Percentiles rank a stretch among this genome's conserved stretches.
Conservation (phyloP, 30 jellyfish, hydroid and myxozoan species). For the Hydractinia echinata region DNA sequence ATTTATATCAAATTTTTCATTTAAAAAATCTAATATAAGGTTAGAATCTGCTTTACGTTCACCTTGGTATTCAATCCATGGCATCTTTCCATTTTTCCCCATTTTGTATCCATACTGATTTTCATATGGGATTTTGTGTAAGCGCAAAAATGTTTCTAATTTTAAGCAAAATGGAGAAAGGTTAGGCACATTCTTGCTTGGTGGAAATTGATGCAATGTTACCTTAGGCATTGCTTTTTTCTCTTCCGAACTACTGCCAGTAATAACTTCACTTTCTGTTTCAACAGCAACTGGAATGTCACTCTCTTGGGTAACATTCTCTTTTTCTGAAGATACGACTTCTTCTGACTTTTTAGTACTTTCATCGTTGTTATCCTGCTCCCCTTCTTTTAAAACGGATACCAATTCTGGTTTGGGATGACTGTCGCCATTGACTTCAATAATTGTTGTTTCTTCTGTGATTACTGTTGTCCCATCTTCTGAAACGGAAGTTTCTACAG, state of each 20-base stretch:
- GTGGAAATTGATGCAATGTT: constrained; percentile 89
- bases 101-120: constrained; percentile 70
- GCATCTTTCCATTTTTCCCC: constrained; percentile 91
- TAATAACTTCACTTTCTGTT: constrained; percentile 6
- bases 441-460: constrained; percentile 5
- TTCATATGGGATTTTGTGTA: constrained; percentile 85
- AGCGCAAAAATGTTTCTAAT: constrained; percentile 85
- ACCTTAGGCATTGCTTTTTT: constrained; percentile 79
- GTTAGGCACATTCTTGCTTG: constrained; percentile 66
- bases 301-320: background rate
- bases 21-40: constrained; percentile 61
- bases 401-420: background rate
- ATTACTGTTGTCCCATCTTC: constrained; percentile 18
- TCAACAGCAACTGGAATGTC: constrained; percentile 3
- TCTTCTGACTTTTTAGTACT: background rate
- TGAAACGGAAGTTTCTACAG: constrained; percentile 1
- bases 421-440: background rate
- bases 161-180: constrained; percentile 77
- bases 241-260: constrained; percentile 45
- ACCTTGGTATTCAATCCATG: constrained; percentile 96
- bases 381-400: background rate
- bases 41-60: constrained; percentile 83
- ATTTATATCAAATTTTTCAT: constrained; percentile 70
- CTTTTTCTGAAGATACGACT: background rate
- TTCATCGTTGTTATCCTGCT: background rate